Percentiles rank a stretch among this genome's conserved stretches.
Evolutionary conservation across 2,797 vertebrate genomes (phyloP).

Genomic region (Paramormyrops hopkinsi): DNA sequence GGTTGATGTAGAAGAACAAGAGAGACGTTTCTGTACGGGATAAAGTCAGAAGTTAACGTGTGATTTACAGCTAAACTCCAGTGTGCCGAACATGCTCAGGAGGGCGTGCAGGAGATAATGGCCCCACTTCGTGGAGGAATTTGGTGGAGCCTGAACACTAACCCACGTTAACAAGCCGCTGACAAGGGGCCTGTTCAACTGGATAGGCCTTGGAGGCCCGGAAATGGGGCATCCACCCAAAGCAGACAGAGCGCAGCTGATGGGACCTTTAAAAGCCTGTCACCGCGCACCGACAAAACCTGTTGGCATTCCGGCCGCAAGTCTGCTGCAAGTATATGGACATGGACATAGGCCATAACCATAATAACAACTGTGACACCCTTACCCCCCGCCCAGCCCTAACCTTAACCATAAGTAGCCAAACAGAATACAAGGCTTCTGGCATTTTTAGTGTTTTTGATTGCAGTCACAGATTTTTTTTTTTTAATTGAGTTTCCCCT

Average conservation of each 20-base stretch:
- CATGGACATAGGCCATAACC: not conserved
- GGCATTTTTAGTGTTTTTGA: not conserved
- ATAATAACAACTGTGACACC: not conserved
- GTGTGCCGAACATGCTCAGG: conserved; percentile 41
- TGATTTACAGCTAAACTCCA: conserved; percentile 15
- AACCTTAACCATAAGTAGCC: not conserved
- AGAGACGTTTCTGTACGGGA: not conserved
- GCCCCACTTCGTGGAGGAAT: conserved; percentile 32
- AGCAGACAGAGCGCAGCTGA: not conserved
- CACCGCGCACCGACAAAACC: not conserved
- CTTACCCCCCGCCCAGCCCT: not conserved
- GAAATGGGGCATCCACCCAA: conserved; percentile 26
- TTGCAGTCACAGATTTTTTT: not conserved
- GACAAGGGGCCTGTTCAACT: not conserved
- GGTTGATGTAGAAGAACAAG: not conserved
- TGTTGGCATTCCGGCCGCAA: not conserved
- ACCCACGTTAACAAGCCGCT: conserved; percentile 21
- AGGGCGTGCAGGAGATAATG: conserved; percentile 31
- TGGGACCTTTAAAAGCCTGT: not conserved
- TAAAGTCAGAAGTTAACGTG: not conserved
- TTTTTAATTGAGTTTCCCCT: not conserved
- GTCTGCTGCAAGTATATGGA: not conserved
- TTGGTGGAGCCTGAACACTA: conserved; percentile 24
- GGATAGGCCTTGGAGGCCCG: conserved; percentile 27
- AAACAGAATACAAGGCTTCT: not conserved